Conservation (phyloP, 2,797 vertebrate genomes). For the Sebastes vulpes region DNA sequence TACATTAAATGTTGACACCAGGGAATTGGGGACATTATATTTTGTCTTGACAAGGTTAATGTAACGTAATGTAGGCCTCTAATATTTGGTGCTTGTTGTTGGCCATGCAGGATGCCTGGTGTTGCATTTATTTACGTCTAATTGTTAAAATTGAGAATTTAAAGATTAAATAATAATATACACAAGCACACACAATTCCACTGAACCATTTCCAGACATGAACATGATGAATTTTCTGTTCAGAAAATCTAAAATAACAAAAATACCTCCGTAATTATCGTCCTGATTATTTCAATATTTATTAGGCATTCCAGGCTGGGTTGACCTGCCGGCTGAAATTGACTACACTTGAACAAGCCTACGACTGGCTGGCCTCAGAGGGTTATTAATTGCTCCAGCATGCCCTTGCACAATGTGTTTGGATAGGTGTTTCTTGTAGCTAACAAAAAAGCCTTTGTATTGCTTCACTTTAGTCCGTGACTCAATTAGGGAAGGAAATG, state of each 20-base stretch:
- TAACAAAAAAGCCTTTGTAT: slow-evolving; percentile 91
- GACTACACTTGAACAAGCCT: slow-evolving; percentile 72
- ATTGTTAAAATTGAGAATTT: slow-evolving; percentile 25
- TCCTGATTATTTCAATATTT: slow-evolving; percentile 75
- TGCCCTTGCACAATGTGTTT: slow-evolving; percentile 87
- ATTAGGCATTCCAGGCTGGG: slow-evolving; percentile 54
- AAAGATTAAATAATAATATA: slow-evolving; percentile 27
- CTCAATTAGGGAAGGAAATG: slow-evolving; percentile 92
- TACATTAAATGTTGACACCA: slow-evolving; percentile 69
- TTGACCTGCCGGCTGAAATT: slow-evolving; percentile 58
- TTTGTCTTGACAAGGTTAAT: slow-evolving; percentile 71
- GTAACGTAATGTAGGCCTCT: slow-evolving; percentile 49
- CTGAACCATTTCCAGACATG: slow-evolving; percentile 42
- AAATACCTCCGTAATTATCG: slow-evolving; percentile 63
- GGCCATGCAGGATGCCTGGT: slow-evolving; percentile 2
- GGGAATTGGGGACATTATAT: slow-evolving; percentile 67
- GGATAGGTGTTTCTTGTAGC: slow-evolving; percentile 87
- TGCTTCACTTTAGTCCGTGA: slow-evolving; percentile 88
- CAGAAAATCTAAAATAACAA: slow-evolving; percentile 55
- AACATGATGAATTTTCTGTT: slow-evolving; percentile 35
- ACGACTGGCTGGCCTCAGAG: slow-evolving; percentile 75
- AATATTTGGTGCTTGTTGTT: slow-evolving; percentile 48
- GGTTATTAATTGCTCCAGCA: slow-evolving; percentile 86
- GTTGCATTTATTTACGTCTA: slow-evolving; percentile 22
- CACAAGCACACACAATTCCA: neutral